These are phyloP conservation scores for Rhinoraja longicauda DNA, from an alignment of 2,797 vertebrate species.

Conservation along the genomic window DNA sequence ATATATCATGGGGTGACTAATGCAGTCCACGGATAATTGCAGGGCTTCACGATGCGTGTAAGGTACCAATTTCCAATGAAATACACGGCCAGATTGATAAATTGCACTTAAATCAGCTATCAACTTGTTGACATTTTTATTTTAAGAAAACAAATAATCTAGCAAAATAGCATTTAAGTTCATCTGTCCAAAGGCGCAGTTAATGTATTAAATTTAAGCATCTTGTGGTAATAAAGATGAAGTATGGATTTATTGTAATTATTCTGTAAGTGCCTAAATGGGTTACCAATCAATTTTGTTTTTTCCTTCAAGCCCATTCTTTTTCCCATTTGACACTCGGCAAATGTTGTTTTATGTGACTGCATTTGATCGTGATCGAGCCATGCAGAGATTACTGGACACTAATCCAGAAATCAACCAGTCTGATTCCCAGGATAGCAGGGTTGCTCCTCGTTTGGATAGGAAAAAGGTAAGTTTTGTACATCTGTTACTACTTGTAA, in stretches of 20 bases:
- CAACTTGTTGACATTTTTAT: neutral
- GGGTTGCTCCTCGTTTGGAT: slow-evolving; percentile 93
- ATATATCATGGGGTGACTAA: neutral
- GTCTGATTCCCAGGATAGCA: slow-evolving; percentile 97
- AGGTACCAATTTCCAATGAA: neutral
- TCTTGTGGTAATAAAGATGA: neutral
- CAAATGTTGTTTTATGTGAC: slow-evolving; percentile 99
- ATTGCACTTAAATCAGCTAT: neutral
- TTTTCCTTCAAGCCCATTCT: slow-evolving; percentile 79
- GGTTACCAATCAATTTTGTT: slow-evolving; percentile 30
- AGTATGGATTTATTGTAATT: neutral
- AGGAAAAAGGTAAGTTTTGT: slow-evolving; percentile 75
- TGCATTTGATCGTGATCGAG: slow-evolving; percentile 93
- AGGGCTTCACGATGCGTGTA: neutral
- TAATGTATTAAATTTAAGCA: neutral
- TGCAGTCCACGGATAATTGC: neutral
- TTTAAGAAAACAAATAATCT: neutral
- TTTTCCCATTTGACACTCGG: slow-evolving; percentile 98
- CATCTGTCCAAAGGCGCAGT: neutral
- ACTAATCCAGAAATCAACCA: slow-evolving; percentile 99
- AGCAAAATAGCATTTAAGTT: neutral
- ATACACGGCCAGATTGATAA: neutral
- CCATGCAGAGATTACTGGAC: slow-evolving; percentile 95
- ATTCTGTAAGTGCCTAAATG: neutral
- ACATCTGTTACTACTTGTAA: neutral